Evolutionary conservation across 2,888 invertebrate species (phyloP).

Genomic region (Coelinius sp.): DNA sequence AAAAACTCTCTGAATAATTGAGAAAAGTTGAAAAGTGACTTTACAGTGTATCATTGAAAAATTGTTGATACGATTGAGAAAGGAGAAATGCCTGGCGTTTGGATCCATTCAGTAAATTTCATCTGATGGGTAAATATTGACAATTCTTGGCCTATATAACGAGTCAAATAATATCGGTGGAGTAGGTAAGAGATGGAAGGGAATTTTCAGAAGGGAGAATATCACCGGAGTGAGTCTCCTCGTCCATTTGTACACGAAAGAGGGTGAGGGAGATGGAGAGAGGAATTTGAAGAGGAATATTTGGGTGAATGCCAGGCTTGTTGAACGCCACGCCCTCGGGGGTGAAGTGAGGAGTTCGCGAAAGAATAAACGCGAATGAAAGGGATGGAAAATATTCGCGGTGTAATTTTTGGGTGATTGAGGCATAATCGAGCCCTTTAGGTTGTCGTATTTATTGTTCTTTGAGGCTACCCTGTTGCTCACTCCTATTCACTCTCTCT

Average conservation of each 20-base stretch:
- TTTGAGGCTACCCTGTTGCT: not conserved
- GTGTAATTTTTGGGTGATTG: not conserved
- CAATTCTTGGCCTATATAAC: slow-evolving; percentile 47
- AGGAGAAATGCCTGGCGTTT: slow-evolving; percentile 32
- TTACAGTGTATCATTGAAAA: slow-evolving; percentile 7
- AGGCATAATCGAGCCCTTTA: not conserved
- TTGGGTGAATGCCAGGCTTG: slow-evolving; percentile 64
- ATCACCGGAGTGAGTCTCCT: not conserved
- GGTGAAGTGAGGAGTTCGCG: slow-evolving; percentile 49
- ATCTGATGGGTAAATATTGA: slow-evolving; percentile 49
- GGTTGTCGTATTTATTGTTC: slow-evolving; percentile 7
- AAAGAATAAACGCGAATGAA: slow-evolving; percentile 35
- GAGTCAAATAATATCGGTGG: slow-evolving; percentile 46
- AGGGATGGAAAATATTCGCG: slow-evolving; percentile 4
- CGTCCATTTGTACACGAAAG: not conserved
- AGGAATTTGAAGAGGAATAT: slow-evolving; percentile 33
- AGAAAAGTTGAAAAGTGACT: slow-evolving; percentile 1
- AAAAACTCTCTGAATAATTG: slow-evolving; percentile 8
- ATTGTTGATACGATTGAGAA: slow-evolving; percentile 23
- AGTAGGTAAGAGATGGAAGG: slow-evolving; percentile 31
- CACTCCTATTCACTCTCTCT: not conserved
- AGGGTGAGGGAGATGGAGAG: too few species aligned
- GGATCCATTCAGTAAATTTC: slow-evolving; percentile 46
- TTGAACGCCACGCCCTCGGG: slow-evolving; percentile 65
- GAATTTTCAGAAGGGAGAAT: slow-evolving; percentile 16